Percentiles rank a stretch among this genome's conserved stretches.
phyloP scores from a whole-genome alignment of 1,140 invertebrate genomes.

The Rhopalosiphum padi region DNA sequence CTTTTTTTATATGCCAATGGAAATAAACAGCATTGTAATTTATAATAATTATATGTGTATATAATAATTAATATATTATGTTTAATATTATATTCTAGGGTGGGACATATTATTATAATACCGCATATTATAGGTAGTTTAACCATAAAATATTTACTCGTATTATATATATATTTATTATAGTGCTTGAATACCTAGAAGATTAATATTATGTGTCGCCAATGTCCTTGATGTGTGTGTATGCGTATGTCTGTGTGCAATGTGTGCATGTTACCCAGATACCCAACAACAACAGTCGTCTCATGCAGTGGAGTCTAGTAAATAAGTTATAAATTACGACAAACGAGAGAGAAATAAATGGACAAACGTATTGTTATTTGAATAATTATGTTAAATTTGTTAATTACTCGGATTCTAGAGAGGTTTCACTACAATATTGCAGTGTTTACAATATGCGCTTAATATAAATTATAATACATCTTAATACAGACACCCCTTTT shows the following conservation, averaged over 20 bases:
- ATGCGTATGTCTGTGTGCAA: too few species aligned
- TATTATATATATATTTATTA: not conserved
- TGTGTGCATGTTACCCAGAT: not conserved
- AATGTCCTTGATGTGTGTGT: not conserved
- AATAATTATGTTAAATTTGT: slow-evolving; percentile 15
- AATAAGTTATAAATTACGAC: slow-evolving; percentile 17
- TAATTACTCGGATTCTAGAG: slow-evolving; percentile 3
- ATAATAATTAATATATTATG: not conserved
- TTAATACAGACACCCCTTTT: slow-evolving; percentile 9
- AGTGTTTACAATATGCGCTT: slow-evolving; percentile 2
- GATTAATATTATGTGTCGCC: not conserved
- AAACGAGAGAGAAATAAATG: not conserved
- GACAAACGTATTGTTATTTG: slow-evolving; percentile 6
- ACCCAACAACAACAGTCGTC: not conserved
- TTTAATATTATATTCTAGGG: not conserved
- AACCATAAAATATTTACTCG: not conserved
- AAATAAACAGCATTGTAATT: not conserved
- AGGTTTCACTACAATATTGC: not conserved
- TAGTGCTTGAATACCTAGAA: not conserved
- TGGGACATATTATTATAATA: not conserved
- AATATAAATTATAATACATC: slow-evolving; percentile 19
- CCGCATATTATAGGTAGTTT: not conserved
- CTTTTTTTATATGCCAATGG: not conserved
- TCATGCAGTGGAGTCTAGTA: not conserved
- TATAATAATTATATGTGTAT: not conserved